Evolutionary conservation across 2,113 vertebrate genomes (phyloP).

Genomic region (Pachypanchax playfairii): DNA sequence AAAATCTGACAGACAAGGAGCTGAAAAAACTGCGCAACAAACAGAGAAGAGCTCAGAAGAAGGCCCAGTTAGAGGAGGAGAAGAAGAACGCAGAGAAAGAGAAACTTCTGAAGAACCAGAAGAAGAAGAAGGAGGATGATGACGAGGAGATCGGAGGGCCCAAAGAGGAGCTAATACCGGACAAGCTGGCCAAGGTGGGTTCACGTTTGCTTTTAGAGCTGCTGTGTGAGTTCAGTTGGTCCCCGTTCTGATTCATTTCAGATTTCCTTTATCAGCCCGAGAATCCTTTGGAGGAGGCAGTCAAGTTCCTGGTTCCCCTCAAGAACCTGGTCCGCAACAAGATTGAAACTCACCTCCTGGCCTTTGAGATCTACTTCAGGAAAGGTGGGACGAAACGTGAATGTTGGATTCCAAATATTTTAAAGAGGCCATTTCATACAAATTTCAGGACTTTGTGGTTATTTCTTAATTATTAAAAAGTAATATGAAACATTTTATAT

Average conservation of each 20-base stretch:
- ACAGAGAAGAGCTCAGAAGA: constrained; percentile 96
- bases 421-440: too few species aligned
- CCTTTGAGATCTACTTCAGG: constrained; percentile 99
- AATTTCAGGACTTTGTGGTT: too few species aligned
- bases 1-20: constrained; percentile 97
- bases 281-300: constrained; percentile 96
- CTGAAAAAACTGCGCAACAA: constrained; percentile 97
- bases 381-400: too few species aligned
- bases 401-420: too few species aligned
- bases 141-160: constrained; percentile 98
- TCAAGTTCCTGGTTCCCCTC: constrained; percentile 97
- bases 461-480: too few species aligned
- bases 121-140: constrained; percentile 98
- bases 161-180: constrained; percentile 97
- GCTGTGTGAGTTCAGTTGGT: too few species aligned
- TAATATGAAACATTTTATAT: too few species aligned
- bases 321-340: constrained; percentile 97
- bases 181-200: constrained; percentile 92
- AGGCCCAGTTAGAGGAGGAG: constrained; percentile 96
- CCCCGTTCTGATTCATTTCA: not conserved
- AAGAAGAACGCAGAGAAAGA: constrained; percentile 98
- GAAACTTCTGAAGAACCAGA: constrained; percentile 98
- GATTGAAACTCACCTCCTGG: constrained; percentile 98
- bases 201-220: too few species aligned
- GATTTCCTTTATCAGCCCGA: constrained; percentile 83